Evolutionary conservation across 2,113 vertebrate genomes (phyloP), one percentile per base, ranked within the genome.

Genomic region (Campylomormyrus tamandua): DNA sequence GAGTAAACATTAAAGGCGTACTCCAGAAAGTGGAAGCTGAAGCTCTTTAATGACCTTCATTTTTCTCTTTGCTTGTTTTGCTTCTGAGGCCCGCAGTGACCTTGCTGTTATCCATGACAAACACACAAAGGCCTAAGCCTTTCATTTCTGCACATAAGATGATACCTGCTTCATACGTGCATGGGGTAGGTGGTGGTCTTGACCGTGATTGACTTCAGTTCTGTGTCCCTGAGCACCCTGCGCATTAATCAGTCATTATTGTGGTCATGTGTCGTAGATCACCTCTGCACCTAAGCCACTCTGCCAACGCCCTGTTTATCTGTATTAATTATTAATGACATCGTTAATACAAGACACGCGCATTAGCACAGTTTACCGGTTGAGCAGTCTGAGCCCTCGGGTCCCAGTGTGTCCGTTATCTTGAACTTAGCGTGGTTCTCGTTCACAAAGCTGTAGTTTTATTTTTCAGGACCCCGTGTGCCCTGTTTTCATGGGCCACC

Each of bases 401-500:
- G 11, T 35, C 27, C n/a, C n/a, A 17, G 15, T 31, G 13, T 17
- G 49, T 87, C 27, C n/a, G 27, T 53, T 53, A 50, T 31, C n/a
- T 31, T 31, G 50, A 53, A 50, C 50, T 87, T 15, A 87, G 49
- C 5, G 3, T 53, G 27, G 13, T 15, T 19, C 49, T 48, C n/a
- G 5, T 86, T 86, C 46, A 27, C 24, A 52, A 86, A 87, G 17
- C 49, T 19, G 49, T 87, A 27, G 8, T 31, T 56, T 87, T 52
- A 87, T 50, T 27, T 53, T 52, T 52, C 31, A 56, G 15, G n/a
- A 56, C 31, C 49, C 49, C 1, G 11, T 39, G 2, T 56, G 50
- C 85, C n/a, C 27, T 87, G 27, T 52, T 87, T 87, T 53, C 15
- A 53, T 53, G 50, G 85, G 50, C 85, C 85, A 87, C 85, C 31